These are phyloP conservation scores for Salpingus planirostris DNA, from an alignment of 2,888 invertebrate species.

Conservation along the genomic window DNA sequence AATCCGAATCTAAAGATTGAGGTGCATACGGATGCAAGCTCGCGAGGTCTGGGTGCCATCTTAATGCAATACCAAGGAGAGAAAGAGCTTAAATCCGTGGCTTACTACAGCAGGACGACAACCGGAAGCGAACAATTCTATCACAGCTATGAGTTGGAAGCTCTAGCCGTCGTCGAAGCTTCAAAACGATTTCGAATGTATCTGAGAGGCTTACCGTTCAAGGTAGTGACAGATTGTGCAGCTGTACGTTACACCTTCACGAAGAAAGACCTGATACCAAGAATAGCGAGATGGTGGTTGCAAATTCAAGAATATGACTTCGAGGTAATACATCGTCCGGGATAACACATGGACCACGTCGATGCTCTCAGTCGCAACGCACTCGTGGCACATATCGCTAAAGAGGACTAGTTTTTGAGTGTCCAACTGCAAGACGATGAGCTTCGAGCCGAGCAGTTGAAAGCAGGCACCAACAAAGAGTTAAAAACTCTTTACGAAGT, in stretches of 20 bases:
- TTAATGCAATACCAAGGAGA: conserved; percentile 22
- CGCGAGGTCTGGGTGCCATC: conserved; percentile 20
- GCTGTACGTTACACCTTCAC: conserved; percentile 15
- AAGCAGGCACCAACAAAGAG: not conserved
- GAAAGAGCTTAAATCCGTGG: conserved; percentile 18
- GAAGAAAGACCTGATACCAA: conserved; percentile 19
- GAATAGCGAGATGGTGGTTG: conserved; percentile 20
- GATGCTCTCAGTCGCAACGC: conserved; percentile 13
- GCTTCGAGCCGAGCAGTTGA: conserved; percentile 3
- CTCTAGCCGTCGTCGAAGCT: conserved; percentile 8
- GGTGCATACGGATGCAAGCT: conserved; percentile 23
- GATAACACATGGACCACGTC: conserved; percentile 15
- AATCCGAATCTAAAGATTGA: conserved; percentile 12
- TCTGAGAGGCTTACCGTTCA: conserved; percentile 16
- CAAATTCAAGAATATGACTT: conserved; percentile 18
- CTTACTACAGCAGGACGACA: conserved; percentile 19
- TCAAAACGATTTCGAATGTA: conserved; percentile 17
- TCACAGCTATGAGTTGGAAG: conserved; percentile 15
- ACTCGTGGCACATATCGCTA: conserved; percentile 5
- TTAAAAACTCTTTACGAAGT: not conserved
- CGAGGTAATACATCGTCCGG: conserved; percentile 13
- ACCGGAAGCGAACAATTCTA: conserved; percentile 8
- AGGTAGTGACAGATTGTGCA: conserved; percentile 18
- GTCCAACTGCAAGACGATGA: conserved; percentile 18
- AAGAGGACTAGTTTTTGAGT: conserved; percentile 20